Evolutionary conservation across 2,888 invertebrate genomes (phyloP).

Genomic region (Apodemia mormo): DNA sequence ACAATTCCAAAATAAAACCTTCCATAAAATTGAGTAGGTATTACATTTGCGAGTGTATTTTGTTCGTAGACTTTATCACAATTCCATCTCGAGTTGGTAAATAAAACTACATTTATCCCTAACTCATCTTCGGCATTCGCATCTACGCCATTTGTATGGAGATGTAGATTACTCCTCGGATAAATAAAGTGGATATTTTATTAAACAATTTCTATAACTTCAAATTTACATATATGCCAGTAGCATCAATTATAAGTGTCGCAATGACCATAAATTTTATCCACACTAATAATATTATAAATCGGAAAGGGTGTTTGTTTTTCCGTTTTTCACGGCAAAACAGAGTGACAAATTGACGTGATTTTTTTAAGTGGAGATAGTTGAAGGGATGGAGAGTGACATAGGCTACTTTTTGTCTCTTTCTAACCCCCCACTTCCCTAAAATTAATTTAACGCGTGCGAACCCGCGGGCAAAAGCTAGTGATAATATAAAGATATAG

Average conservation of each 20-base stretch:
- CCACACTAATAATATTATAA: too few relatives aligned
- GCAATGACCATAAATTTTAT: too few relatives aligned
- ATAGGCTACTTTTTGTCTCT: too few relatives aligned
- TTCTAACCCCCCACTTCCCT: too few relatives aligned
- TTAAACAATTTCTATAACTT: slow-evolving; percentile 16
- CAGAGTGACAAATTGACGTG: too few relatives aligned
- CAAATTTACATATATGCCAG: background rate
- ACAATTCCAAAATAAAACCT: background rate
- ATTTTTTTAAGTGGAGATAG: too few relatives aligned
- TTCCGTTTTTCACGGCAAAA: too few relatives aligned
- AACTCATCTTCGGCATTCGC: slow-evolving; percentile 3
- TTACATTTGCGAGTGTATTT: background rate
- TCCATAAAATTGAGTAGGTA: background rate
- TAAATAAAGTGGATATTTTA: slow-evolving; percentile 6
- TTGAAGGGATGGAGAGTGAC: too few relatives aligned
- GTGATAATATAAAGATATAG: too few relatives aligned
- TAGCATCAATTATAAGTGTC: background rate
- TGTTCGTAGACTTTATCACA: background rate
- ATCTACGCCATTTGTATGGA: background rate
- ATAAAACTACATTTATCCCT: slow-evolving; percentile 16
- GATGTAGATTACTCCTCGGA: slow-evolving; percentile 2
- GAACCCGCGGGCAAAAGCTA: too few relatives aligned
- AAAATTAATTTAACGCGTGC: too few relatives aligned
- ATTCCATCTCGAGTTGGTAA: slow-evolving; percentile 5
- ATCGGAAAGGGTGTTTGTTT: too few relatives aligned